A percentile compares a stretch with the other conserved stretches of the same genome.
phyloP scores from a whole-genome alignment of 2,888 invertebrate genomes.

The Falcaria lacertinaria region DNA sequence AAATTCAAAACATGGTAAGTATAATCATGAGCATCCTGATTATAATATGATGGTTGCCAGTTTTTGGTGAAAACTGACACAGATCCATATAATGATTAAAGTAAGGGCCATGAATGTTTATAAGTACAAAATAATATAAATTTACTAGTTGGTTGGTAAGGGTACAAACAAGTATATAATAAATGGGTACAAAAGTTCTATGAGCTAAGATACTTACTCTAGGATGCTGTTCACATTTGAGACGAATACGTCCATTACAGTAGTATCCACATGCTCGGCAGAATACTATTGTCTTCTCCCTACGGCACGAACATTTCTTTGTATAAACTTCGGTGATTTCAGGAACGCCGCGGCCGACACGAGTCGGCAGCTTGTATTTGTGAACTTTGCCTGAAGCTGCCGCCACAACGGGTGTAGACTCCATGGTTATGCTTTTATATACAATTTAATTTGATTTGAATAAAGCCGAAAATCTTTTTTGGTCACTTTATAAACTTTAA shows the following conservation, averaged over 20 bases:
- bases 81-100: too few species aligned
- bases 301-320: constrained; percentile 57
- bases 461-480: too few species aligned
- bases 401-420: constrained; percentile 57
- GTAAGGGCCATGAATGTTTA: too few species aligned
- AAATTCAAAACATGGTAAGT: background rate
- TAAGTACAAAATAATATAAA: too few species aligned
- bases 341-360: constrained; percentile 63
- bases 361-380: constrained; percentile 41
- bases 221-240: constrained; percentile 62
- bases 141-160: too few species aligned
- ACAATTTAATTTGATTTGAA: too few species aligned
- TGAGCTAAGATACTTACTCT: constrained; percentile 44
- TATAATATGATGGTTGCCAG: too few species aligned
- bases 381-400: constrained; percentile 54
- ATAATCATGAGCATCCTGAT: too few species aligned
- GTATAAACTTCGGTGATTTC: constrained; percentile 40
- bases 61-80: too few species aligned
- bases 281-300: constrained; percentile 65
- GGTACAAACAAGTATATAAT: too few species aligned
- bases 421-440: constrained; percentile 20
- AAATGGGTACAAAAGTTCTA: background rate
- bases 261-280: constrained; percentile 69
- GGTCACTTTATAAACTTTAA: too few species aligned
- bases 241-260: constrained; percentile 66